Base-by-base conservation (phyloP, 2,797 vertebrate genomes). In the Gobionotothen gibberifrons region DNA sequence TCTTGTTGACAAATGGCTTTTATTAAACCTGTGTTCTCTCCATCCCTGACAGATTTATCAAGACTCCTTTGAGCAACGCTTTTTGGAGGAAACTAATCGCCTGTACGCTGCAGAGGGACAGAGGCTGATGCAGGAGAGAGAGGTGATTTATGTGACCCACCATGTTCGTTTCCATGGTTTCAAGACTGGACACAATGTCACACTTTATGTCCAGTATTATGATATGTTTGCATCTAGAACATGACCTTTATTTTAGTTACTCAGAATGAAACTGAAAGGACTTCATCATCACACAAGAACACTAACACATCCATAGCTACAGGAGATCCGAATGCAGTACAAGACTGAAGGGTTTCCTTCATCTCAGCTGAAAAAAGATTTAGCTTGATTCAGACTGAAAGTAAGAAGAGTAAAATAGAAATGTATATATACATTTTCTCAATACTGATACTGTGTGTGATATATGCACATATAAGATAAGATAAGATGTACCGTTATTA, bases 41-140 rank as follows among this genome's bases (percentile, higher is more conserved):
- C 17, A 16, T 46, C 58, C 22, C 42, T 68, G 63, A 77, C 89
- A 99, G 98, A 99, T 99, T 92, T 99, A 99, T 93, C 98, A 99
- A 89, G 98, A 99, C 91, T 99, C 97, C 74, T 99, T 99, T 62
- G 98, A 99, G 85, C 96, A 99, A 39, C 94, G 97, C 78, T 99
- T 99, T 93, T 91, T 99, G 92, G 97, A 98, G 93, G 98, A 99
- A 94, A 99, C 98, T 10, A 99, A 98, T 90, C 95, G 97, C 0
- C 93, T 99, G 46, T 99, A 99, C 15, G 96, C 98, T 78, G 97
- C 98, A 66, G 98, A 99, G 93, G 98, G 98, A 80, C 98, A 99
- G 94, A 96, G 98, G 86, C 95, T 99, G 82, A 99, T 99, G 98
- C 98, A 99, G 88, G 97, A 99, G 92, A 91, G 98, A 96, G 98